These are phyloP conservation scores for Mormoops blainvillei DNA, from an alignment of 2,113 vertebrate genomes.

Conservation along the genomic window DNA sequence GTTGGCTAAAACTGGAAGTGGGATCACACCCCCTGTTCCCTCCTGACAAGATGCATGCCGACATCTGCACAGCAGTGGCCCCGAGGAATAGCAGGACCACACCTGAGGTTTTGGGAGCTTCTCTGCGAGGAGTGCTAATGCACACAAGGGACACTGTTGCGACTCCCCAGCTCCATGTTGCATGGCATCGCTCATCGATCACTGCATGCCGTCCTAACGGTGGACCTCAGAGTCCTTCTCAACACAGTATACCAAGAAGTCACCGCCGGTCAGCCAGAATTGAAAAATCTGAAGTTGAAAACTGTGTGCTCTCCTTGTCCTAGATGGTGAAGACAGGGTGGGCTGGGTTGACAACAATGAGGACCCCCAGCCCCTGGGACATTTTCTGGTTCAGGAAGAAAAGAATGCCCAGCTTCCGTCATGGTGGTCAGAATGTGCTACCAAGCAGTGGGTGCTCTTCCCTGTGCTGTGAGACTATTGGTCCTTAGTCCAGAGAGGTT, in stretches of 20 bases:
- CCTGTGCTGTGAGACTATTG: not conserved
- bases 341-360: not conserved
- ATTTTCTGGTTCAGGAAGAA: not conserved
- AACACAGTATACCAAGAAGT: not conserved
- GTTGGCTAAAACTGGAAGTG: not conserved
- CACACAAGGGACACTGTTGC: rapidly evolving
- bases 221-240: not conserved
- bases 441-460: not conserved
- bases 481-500: not conserved
- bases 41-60: not conserved
- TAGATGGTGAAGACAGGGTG: not conserved
- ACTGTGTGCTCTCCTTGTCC: not conserved
- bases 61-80: not conserved
- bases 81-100: not conserved
- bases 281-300: not conserved
- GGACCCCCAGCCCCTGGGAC: not conserved
- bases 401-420: not conserved
- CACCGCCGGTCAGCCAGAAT: not conserved
- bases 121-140: no score
- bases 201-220: rapidly evolving
- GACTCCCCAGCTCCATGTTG: rapidly evolving
- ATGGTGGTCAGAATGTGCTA: not conserved
- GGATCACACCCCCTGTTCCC: not conserved
- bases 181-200: rapidly evolving
- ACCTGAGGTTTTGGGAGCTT: not conserved